Percentiles rank a stretch among this genome's conserved stretches.
Conservation (phyloP, 2,113 vertebrate genomes). For the Spea bombifrons region DNA sequence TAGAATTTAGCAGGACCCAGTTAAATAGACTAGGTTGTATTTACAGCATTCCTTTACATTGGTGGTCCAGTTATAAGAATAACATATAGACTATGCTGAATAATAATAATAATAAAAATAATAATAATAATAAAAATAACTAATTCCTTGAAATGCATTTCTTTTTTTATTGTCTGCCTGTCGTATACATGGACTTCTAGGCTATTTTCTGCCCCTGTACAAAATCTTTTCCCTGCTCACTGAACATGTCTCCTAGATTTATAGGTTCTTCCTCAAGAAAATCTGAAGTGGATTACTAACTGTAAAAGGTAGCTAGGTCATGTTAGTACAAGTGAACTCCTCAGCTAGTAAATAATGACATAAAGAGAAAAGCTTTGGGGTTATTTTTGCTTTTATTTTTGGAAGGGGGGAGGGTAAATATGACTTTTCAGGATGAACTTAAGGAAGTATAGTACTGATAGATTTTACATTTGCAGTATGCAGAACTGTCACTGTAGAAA, state of each 20-base stretch:
- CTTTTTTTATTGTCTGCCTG: not conserved
- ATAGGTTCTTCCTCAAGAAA: constrained; percentile 40
- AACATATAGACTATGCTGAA: not conserved
- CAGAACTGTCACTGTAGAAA: too few species aligned
- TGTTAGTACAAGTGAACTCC: constrained; percentile 42
- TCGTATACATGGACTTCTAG: constrained; percentile 3
- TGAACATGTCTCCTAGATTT: constrained; percentile 45
- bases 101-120: not conserved
- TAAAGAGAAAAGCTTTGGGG: constrained; percentile 11
- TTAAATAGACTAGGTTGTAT: too few species aligned
- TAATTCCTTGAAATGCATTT: constrained; percentile 4
- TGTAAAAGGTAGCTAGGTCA: constrained; percentile 43
- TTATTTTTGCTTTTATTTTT: not conserved
- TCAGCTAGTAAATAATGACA: constrained; percentile 34
- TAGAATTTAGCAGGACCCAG: too few species aligned
- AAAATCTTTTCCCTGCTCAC: constrained; percentile 25
- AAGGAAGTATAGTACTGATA: too few species aligned
- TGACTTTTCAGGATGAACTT: too few species aligned
- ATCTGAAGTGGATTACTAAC: constrained; percentile 35
- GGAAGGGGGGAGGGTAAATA: too few species aligned
- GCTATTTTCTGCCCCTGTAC: constrained; percentile 20
- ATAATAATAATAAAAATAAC: not conserved
- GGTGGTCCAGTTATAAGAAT: not conserved
- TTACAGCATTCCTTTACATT: not conserved
- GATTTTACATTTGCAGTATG: too few species aligned